Percentiles rank a stretch among this genome's conserved stretches.
phyloP scores from a whole-genome alignment of 2,113 vertebrate genomes.

The Lepisosteus oculatus region DNA sequence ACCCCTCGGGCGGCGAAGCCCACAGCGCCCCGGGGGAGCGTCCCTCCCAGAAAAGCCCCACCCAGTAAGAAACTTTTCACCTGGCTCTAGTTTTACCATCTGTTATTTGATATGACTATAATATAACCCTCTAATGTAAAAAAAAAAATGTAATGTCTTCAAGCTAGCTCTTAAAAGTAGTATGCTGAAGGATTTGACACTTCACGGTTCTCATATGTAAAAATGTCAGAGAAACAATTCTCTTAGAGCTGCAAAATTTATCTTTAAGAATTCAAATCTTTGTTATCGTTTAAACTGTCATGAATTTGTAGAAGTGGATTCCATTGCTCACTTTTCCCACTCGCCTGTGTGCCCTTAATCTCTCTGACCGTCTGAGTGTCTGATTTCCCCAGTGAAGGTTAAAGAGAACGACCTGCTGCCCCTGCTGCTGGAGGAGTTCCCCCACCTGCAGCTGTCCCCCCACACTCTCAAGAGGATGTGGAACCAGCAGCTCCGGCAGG shows the following conservation, averaged over 20 bases:
- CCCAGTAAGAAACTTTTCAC: conserved; percentile 62
- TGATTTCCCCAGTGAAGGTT: conserved; percentile 70
- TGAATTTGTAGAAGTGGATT: background rate
- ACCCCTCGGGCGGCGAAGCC: conserved; percentile 44
- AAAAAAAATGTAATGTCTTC: no score
- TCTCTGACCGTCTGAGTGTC: conserved; percentile 7
- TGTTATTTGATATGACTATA: no score
- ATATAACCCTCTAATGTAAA: no score
- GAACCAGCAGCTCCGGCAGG: conserved; percentile 80
- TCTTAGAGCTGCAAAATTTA: no score
- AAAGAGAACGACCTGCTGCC: conserved; percentile 79
- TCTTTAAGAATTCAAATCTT: no score
- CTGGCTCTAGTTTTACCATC: no score
- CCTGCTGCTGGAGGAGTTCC: conserved; percentile 80
- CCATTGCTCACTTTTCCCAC: background rate
- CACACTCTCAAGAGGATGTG: conserved; percentile 79
- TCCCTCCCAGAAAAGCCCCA: conserved; percentile 63
- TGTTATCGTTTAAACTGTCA: background rate
- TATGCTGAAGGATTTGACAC: no score
- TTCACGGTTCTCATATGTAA: no score
- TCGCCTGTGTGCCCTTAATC: background rate
- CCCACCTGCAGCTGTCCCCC: conserved; percentile 76
- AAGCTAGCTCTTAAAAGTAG: no score
- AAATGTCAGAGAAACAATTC: no score
- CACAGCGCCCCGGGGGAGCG: conserved; percentile 52